phyloP scores from a whole-genome alignment of 2,797 vertebrate species.

The Choloepus didactylus region DNA sequence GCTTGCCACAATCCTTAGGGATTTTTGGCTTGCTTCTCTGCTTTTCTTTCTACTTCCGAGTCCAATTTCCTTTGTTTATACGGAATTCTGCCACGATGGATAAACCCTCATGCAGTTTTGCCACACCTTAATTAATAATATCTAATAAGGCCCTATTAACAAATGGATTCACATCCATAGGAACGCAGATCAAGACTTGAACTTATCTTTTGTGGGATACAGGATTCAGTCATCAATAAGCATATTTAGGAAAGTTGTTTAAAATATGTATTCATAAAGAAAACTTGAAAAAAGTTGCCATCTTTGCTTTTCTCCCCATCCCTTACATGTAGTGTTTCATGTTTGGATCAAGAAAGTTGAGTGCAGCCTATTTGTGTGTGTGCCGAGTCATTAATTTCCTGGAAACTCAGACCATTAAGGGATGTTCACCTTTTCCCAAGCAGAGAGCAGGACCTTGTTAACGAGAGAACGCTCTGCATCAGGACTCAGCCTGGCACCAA shows the following conservation, averaged over 20 bases:
- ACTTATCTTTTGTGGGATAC: no score
- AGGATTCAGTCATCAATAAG: background rate
- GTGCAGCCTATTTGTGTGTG: background rate
- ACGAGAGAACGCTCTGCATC: conserved; percentile 61
- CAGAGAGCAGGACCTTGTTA: conserved; percentile 66
- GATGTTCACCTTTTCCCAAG: conserved; percentile 6
- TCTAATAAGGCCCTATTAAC: no score
- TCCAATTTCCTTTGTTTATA: no score
- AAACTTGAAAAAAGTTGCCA: background rate
- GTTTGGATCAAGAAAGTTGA: background rate
- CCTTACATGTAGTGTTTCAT: background rate
- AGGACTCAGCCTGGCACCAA: conserved; percentile 21
- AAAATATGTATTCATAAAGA: background rate
- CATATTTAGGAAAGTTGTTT: background rate
- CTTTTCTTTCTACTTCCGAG: no score
- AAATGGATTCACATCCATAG: no score
- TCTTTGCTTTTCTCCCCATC: background rate
- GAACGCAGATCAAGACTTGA: no score
- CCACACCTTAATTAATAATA: no score
- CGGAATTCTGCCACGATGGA: no score
- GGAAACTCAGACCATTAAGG: background rate
- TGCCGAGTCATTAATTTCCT: background rate
- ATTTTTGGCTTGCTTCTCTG: no score
- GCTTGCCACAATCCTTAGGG: no score
- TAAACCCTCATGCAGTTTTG: no score